Evolutionary conservation across 2,888 invertebrate species (phyloP).

Genomic region (Drosophila leonis): DNA sequence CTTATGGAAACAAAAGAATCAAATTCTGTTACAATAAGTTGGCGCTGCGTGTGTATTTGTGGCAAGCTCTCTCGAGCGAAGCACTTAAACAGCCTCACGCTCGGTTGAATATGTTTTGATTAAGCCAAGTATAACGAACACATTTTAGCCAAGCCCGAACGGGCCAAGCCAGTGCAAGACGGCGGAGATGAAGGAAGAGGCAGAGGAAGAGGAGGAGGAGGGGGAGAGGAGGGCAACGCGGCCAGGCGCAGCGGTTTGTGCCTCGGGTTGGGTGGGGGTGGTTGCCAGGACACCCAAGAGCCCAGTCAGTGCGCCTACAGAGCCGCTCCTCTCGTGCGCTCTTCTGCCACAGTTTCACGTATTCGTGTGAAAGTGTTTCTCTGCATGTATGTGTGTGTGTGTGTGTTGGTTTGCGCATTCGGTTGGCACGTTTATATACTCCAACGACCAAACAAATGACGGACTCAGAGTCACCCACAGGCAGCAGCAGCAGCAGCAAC

Average conservation of each 20-base stretch:
- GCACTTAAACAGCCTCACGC: constrained; percentile 78
- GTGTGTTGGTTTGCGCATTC: constrained; percentile 45
- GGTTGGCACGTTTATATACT: constrained; percentile 71
- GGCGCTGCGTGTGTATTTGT: constrained; percentile 65
- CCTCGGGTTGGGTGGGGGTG: neutral
- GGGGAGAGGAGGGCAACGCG: neutral
- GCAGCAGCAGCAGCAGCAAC: constrained; percentile 35
- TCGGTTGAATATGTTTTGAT: constrained; percentile 79
- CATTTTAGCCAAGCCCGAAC: constrained; percentile 45
- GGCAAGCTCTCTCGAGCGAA: constrained; percentile 75
- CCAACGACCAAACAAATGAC: constrained; percentile 63
- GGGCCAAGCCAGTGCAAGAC: constrained; percentile 3
- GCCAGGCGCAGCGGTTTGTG: neutral
- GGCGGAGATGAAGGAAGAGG: neutral
- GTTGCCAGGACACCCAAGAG: constrained; percentile 19
- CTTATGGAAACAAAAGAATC: constrained; percentile 68
- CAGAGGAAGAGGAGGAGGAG: too few species aligned
- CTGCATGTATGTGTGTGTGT: constrained; percentile 1
- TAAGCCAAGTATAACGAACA: constrained; percentile 79
- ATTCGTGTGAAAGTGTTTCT: constrained; percentile 44
- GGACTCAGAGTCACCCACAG: constrained; percentile 52
- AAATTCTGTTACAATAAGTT: constrained; percentile 77
- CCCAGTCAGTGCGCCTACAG: constrained; percentile 29
- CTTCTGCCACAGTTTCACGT: neutral
- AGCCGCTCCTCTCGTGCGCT: neutral